These are phyloP conservation scores for Pycnonotus jocosus DNA, from an alignment of 2,113 vertebrate species.

Conservation along the genomic window DNA sequence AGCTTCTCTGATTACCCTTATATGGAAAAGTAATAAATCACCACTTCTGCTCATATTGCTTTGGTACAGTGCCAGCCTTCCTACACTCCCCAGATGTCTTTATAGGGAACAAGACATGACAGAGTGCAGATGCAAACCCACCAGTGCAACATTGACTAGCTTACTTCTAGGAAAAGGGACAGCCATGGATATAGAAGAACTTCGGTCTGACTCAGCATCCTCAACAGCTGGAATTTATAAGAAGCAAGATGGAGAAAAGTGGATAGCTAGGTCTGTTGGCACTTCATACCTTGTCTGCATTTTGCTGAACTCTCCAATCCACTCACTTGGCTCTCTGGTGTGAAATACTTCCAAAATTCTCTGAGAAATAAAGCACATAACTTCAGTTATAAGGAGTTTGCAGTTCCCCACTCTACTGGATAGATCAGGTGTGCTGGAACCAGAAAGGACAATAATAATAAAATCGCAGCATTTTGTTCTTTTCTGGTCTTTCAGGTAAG, in stretches of 20 bases:
- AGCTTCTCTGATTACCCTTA: neutral
- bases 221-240: neutral
- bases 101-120: neutral
- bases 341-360: neutral
- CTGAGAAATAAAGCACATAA: neutral
- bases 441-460: neutral
- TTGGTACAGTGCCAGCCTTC: slow-evolving; percentile 3
- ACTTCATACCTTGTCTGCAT: neutral
- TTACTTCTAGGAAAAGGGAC: neutral
- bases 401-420: fast-evolving
- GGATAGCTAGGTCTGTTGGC: neutral
- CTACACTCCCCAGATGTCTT: neutral
- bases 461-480: neutral
- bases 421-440: neutral
- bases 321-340: neutral
- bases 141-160: neutral
- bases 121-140: neutral
- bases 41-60: neutral
- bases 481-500: neutral
- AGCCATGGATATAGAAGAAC: neutral
- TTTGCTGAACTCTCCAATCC: neutral
- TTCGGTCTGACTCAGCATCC: neutral
- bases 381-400: neutral
- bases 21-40: neutral
- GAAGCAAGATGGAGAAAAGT: neutral